Conservation (phyloP, 1,140 invertebrate species). For the Physella acuta region DNA sequence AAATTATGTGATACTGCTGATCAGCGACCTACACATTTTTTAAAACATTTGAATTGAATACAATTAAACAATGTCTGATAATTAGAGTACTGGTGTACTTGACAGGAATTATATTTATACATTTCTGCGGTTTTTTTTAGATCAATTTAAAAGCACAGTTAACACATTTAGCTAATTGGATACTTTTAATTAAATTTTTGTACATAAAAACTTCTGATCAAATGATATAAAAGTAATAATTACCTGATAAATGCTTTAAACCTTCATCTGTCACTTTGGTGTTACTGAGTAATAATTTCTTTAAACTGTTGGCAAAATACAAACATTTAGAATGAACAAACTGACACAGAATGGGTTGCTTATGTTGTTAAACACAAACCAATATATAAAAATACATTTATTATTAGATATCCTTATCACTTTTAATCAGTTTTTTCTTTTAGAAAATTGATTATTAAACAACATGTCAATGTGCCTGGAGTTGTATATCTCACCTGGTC, state of each 20-base stretch:
- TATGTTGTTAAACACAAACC: too few species aligned
- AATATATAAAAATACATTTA: slow-evolving; percentile 11
- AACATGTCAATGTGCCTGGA: background rate
- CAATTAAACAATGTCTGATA: background rate
- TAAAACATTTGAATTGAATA: background rate
- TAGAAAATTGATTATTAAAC: too few species aligned
- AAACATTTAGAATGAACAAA: too few species aligned
- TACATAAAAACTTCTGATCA: background rate
- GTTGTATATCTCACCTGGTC: slow-evolving; percentile 25
- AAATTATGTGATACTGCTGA: background rate
- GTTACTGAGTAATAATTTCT: slow-evolving; percentile 37
- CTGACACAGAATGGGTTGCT: too few species aligned
- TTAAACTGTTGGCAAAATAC: slow-evolving; percentile 33
- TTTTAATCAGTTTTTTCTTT: background rate
- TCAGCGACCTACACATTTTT: background rate
- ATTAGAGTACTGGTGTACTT: background rate
- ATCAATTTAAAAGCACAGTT: background rate
- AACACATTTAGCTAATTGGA: background rate
- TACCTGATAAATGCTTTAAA: slow-evolving; percentile 31
- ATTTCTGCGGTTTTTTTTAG: background rate
- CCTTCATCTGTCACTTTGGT: slow-evolving; percentile 43
- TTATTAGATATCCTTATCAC: background rate
- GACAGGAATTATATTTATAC: background rate
- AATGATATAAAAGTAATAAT: background rate
- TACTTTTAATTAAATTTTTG: background rate